Conservation (phyloP, 2,888 invertebrate species). For the Acrocera orbiculus region DNA sequence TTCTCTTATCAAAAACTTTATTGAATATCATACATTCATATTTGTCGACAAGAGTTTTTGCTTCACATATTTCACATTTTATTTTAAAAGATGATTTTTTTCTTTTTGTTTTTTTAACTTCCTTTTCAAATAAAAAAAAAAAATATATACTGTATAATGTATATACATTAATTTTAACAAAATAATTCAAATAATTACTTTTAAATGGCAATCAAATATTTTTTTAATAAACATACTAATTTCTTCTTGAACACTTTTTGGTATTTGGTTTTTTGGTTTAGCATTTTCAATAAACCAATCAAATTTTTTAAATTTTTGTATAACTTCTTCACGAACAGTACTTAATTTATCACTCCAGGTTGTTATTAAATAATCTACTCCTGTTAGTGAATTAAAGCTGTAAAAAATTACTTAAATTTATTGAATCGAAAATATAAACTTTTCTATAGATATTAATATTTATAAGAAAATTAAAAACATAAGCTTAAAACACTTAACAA, state of each 20-base stretch:
- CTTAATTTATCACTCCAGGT: slow-evolving; percentile 20
- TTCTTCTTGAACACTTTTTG: slow-evolving; percentile 10
- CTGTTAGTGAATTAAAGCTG: slow-evolving; percentile 10
- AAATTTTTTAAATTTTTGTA: slow-evolving; percentile 17
- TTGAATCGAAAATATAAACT: no score
- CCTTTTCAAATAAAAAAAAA: no score
- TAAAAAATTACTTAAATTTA: not conserved
- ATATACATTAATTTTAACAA: not conserved
- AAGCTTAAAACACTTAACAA: no score
- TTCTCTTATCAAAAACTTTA: slow-evolving; percentile 27
- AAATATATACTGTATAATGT: not conserved
- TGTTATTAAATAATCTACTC: slow-evolving; percentile 15
- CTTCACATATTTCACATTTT: slow-evolving; percentile 31
- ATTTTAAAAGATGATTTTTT: no score
- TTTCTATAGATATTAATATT: no score
- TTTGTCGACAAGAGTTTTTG: slow-evolving; percentile 29
- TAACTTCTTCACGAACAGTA: slow-evolving; percentile 12
- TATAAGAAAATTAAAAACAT: no score
- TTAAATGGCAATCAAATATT: slow-evolving; percentile 27
- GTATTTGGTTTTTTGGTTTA: slow-evolving; percentile 15
- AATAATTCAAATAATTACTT: slow-evolving; percentile 5
- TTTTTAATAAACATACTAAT: slow-evolving; percentile 18
- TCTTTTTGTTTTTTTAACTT: no score
- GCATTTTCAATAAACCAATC: slow-evolving; percentile 17
- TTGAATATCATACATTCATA: slow-evolving; percentile 41